phyloP scores from a whole-genome alignment of 1,140 invertebrate species.

The Coenobita brevimanus region DNA sequence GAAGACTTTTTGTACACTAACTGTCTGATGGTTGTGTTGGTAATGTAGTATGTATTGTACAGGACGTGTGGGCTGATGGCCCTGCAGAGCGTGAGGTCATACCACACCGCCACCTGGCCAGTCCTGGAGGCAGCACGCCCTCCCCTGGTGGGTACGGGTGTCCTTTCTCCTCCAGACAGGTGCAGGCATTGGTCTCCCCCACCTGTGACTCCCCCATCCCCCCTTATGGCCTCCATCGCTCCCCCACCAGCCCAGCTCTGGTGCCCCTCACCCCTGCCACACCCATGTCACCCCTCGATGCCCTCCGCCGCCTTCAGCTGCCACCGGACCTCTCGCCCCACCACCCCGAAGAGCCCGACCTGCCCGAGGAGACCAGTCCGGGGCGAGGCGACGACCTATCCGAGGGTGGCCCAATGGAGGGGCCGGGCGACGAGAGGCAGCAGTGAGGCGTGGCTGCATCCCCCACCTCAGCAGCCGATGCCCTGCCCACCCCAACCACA shows the following conservation, averaged over 20 bases:
- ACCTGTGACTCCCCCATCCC: slow-evolving; percentile 61
- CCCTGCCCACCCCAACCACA: too few species aligned
- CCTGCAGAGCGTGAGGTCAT: slow-evolving; percentile 81
- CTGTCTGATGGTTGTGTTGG: too few species aligned
- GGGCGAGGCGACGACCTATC: slow-evolving; percentile 24
- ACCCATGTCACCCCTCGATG: slow-evolving; percentile 69
- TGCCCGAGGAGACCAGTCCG: slow-evolving; percentile 27
- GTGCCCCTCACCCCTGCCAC: slow-evolving; percentile 61
- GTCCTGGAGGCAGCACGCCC: slow-evolving; percentile 71
- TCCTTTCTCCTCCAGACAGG: slow-evolving; percentile 67
- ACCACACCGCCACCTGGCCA: slow-evolving; percentile 80
- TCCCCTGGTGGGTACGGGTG: slow-evolving; percentile 53
- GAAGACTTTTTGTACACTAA: too few species aligned
- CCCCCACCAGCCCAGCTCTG: slow-evolving; percentile 65
- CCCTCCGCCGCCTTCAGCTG: slow-evolving; percentile 65
- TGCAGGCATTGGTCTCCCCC: slow-evolving; percentile 68
- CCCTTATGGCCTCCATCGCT: slow-evolving; percentile 53
- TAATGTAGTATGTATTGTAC: slow-evolving; percentile 13
- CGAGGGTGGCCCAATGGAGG: too few species aligned
- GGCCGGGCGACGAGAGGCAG: too few species aligned
- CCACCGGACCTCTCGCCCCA: slow-evolving; percentile 47
- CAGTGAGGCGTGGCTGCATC: too few species aligned
- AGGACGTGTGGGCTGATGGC: slow-evolving; percentile 78
- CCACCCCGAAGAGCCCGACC: slow-evolving; percentile 26
- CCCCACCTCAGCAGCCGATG: too few species aligned